Base-by-base conservation (phyloP, 2,113 vertebrate genomes). In the Sinocyclocheilus rhinocerous region DNA sequence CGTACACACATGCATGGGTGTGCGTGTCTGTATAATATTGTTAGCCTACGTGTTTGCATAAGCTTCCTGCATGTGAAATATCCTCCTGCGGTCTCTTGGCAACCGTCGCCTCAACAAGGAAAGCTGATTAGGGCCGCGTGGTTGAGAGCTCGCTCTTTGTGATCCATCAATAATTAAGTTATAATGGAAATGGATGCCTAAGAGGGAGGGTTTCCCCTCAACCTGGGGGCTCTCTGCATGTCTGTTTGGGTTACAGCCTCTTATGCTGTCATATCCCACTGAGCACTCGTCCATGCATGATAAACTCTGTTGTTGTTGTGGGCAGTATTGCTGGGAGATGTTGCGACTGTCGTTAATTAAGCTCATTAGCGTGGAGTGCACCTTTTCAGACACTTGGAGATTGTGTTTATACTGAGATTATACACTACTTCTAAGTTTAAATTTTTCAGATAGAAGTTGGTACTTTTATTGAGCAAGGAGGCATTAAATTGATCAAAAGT, bases 151-250 rank as follows among this genome's bases (percentile, higher is more conserved):
- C 90, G 67, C 91, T 83, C 89, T 81, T 89, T 88, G 91, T 91
- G 91, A 89, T 87, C 77, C 92, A 94, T 95, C 88, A 94, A 94
- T 94, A 93, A 94, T 95, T 89, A 81, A 94, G 90, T 55, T 65
- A 87, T 83, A 89, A 83, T 93, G 89, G 90, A 93, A 94, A 91
- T 91, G 81, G 88, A 93, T 90, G 90, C 91, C 90, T 39, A 33
- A 80, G 82, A 85, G 78, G 84, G 85, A 84, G 80, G 24, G 87
- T 81, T 91, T 85, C 75, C 76, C 63, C 83, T 92, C 75, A 5
- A 63, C 81, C 29, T 59, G 75, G 29, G 80, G 20, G 33, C 4
- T 2, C 39, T 59, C 69, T 4, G 13, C 36, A 42, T 16, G 59
- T 69, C 29, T 83, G 45, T 77, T 57, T 72, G 29, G 15, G 72